Conservation (phyloP, 1,140 invertebrate species). For the Drosophila lowei region DNA sequence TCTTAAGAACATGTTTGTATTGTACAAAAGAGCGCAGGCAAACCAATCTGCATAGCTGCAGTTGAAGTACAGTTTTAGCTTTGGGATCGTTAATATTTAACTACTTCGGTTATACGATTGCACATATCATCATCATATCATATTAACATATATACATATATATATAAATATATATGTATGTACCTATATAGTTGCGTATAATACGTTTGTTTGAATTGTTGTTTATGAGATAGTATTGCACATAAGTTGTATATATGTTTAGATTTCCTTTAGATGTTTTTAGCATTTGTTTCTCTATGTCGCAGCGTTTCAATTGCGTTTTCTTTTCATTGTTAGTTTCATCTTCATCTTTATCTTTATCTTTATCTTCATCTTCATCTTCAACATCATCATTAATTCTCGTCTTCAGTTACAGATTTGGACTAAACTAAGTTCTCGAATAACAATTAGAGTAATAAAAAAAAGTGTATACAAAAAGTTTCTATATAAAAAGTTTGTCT, state of each 20-base stretch:
- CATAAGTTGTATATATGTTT: slow-evolving; percentile 65
- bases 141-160: slow-evolving; percentile 46
- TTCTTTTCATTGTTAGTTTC: slow-evolving; percentile 4
- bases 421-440: slow-evolving; percentile 50
- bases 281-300: slow-evolving; percentile 18
- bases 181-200: slow-evolving; percentile 20
- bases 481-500: slow-evolving; percentile 75
- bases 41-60: slow-evolving; percentile 11
- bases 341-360: not conserved
- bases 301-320: slow-evolving; percentile 4
- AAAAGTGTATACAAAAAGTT: slow-evolving; percentile 77
- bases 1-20: slow-evolving; percentile 24
- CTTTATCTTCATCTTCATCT: too few relatives aligned
- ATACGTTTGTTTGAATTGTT: slow-evolving; percentile 50
- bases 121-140: slow-evolving; percentile 48
- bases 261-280: slow-evolving; percentile 59
- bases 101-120: slow-evolving; percentile 71
- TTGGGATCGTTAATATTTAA: slow-evolving; percentile 53
- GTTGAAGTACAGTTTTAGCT: slow-evolving; percentile 22
- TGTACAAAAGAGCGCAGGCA: slow-evolving; percentile 46
- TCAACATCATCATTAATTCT: slow-evolving; percentile 4
- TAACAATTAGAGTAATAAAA: slow-evolving; percentile 63
- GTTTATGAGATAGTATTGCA: slow-evolving; percentile 76
- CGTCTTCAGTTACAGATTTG: slow-evolving; percentile 39
- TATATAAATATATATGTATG: slow-evolving; percentile 41